Base-by-base conservation (phyloP, 2,797 vertebrate genomes). In the Silurus aristotelis region DNA sequence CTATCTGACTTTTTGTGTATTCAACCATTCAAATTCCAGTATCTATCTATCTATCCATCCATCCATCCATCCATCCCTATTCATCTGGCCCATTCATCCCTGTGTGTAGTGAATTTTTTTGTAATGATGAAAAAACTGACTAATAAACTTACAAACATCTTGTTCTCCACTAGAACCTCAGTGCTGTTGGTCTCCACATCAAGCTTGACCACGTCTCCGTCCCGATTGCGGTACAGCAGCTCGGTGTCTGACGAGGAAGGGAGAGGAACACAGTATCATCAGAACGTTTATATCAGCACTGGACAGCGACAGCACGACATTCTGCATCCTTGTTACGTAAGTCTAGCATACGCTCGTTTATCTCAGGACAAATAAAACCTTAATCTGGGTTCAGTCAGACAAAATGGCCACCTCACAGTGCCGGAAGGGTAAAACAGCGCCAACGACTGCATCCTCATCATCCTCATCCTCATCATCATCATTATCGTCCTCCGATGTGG, bases 141-240 rank as follows among this genome's bases (percentile, higher is more conserved):
- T 80, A 56, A 25, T 19, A n/a, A 89, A 97, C 98, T 99, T 93
- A 99, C 98, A 92, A 99, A 97, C 91, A 96, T 95, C 92, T 96
- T 97, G 91, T 95, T 97, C 84, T 96, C 94, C 93, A 99, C 97
- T 73, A 99, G 88, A 84, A 96, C 82, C 0, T 88, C 93, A 52
- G 84, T 95, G 83, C 87, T 89, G 87, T 94, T 94, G 9, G 94
- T 96, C 91, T 96, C 94, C 3, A 96, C 93, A 1, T 98, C 96
- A 70, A 94, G 90, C 87, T 92, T 94, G 84, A 97, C 91, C 87
- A 99, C 97, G 1, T 94, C 93, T 31, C 98, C 98, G 0, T 96
- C 94, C 80, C 89, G 95, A 15, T 94, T 95, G 83, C 94, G 95
- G 90, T 96, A 99, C 92, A 99, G 94, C 91, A 99, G 95, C 91